Base-by-base conservation (phyloP, 1,140 invertebrate genomes). In the Euwallacea fornicatus region DNA sequence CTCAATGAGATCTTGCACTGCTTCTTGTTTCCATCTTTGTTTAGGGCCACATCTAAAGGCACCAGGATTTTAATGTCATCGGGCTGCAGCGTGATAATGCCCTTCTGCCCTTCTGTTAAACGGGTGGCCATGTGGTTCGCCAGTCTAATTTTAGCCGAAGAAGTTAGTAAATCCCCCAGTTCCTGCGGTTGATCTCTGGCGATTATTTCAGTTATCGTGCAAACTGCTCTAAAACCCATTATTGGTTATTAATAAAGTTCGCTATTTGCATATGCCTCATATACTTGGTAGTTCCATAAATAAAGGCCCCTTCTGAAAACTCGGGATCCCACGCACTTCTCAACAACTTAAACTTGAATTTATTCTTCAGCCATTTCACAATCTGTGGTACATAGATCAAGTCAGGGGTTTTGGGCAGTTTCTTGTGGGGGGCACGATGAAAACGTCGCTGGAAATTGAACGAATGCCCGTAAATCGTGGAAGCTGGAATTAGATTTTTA, bases 31-130 rank as follows among this genome's bases (percentile, higher is more conserved):
- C 76, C 73, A 9, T 76, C 70, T 7, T 69, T 72, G 8, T 69
- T 60, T 16, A 81, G 66, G 7, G 71, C 59, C 1, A 81, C 77
- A 9, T 73, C 71, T 58, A 79, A 72, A 7, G 80, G 80, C 16
- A 81, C 76, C 44, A 81, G 72, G n/a, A 81, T 75, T 73, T 81
- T 81, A 11, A 81, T 81, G 64, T 81, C 80, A 15, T 76, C 69
- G 0, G 79, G 78, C 42, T 68, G 71, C 42, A 81, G 61, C 16
- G 66, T 42, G 10, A 81, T 81, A 13, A 80, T 75, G 15, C 75
- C 60, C 62, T 69, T 77, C 56, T 81, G 80, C 0, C 64, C 60
- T 55, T 66, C 69, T 1, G 74, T 76, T 42, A 81, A 43, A 54
- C 74, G 73, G 9, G 50, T 73, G 7, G 59, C 61, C 66, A 81